Conservation (phyloP, 2,888 invertebrate genomes). For the Harmothoe impar region DNA sequence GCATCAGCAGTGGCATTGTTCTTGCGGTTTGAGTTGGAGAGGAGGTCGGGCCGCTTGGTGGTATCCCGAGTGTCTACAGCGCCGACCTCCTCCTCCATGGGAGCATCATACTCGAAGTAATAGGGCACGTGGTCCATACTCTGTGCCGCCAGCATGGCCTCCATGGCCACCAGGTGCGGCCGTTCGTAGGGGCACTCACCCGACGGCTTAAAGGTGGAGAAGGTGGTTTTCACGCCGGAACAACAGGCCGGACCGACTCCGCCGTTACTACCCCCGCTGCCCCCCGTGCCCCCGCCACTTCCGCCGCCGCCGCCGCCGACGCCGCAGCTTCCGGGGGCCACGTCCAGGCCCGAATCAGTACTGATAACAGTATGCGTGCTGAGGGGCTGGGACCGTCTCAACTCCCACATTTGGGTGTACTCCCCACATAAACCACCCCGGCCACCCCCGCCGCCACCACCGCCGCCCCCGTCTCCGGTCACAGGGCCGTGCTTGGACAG, state of each 20-base stretch:
- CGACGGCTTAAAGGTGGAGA: conserved; percentile 43
- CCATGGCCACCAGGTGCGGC: conserved; percentile 43
- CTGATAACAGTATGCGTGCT: conserved; percentile 37
- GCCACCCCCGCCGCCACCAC: conserved; percentile 34
- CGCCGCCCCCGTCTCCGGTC: background rate
- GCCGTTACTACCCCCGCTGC: background rate
- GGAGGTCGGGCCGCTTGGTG: conserved; percentile 45
- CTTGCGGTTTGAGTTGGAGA: conserved; percentile 56
- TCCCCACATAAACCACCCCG: conserved; percentile 49
- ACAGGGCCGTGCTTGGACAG: conserved; percentile 51
- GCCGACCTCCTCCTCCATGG: conserved; percentile 31
- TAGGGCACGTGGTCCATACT: conserved; percentile 28
- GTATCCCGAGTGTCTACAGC: background rate
- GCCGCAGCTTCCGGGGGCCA: background rate
- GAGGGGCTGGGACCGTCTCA: conserved; percentile 45
- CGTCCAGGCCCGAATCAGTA: conserved; percentile 47
- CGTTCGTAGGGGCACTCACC: conserved; percentile 48
- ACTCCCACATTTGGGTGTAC: conserved; percentile 61
- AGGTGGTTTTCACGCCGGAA: conserved; percentile 43
- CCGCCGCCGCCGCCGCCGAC: background rate
- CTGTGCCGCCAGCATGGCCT: conserved; percentile 15
- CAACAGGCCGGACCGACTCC: conserved; percentile 46
- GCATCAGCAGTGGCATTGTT: background rate
- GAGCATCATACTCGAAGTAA: conserved; percentile 53
- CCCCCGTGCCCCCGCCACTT: background rate